Evolutionary conservation across 2,888 invertebrate species (phyloP), one percentile per base, ranked within the genome.

Genomic region (Leptogaster cylindrica): DNA sequence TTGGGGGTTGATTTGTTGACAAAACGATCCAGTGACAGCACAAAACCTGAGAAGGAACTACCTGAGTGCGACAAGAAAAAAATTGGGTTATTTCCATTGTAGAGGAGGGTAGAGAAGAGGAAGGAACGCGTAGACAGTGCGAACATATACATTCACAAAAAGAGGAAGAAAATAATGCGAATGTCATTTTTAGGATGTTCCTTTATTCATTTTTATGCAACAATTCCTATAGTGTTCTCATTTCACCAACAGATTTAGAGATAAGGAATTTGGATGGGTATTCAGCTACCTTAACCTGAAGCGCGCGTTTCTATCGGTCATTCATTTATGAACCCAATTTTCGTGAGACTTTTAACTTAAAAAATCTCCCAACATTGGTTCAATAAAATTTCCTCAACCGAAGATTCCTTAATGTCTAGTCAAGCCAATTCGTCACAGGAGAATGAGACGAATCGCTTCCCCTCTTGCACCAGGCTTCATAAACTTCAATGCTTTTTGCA

Each of bases 11-110:
- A 36, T 55, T 55, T 55, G 55, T 55, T 55, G 55, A 55, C 55
- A 55, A 55, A 55, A 36, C 36, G 55, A 8, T 27, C 50, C 36
- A 55, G 36, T 55, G 55, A 55, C 55, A 55, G 55, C 16, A 14
- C 20, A 31, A 36, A 28, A 50, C 50, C 36, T 65, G 50, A 50
- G 65, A 65, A 65, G 50, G 65, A 65, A 65, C 65, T 65, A 39
- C 8, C 36, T 20, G 65, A 48, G 65, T 65, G 65, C 50, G 65
- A 65, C 39, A 65, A 65, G 65, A 65, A 65, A 65, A 63, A 50
- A 65, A 65, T 55, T 36, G 36, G 33, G 36, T 50, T 51, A 23
- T 65, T 65, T 50, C 44, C 20, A 23, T 61, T 25, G 41, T 61
- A 18, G 61, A 44, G 27, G 61, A 61, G 61, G 61, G 44, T 44